Evolutionary conservation across 2,888 invertebrate genomes (phyloP), one percentile per base, ranked within the genome.

Genomic region (Gibbula magus): DNA sequence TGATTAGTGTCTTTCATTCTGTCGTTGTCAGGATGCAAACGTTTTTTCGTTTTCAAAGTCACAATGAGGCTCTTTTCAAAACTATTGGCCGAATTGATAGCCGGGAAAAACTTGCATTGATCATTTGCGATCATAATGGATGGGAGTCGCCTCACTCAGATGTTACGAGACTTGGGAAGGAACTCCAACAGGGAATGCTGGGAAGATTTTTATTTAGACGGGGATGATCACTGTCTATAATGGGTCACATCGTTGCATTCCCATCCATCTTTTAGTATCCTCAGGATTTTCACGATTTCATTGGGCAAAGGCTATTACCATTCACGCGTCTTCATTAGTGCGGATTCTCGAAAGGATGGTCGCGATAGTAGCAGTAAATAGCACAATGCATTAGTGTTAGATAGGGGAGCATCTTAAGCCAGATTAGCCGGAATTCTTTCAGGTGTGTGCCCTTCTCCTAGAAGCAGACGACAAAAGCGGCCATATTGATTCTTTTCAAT

Each of bases 401-500:
- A 35, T 39, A 39, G 32, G 4, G 70, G 35, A 45, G 32, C 70
- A 70, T 70, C 70, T 70, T 70, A 18, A 70, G 39, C 39, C 20
- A 32, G 70, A 70, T 70, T 70, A 70, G 39, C 70, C 39, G 20
- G 20, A 39, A 70, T 20, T 39, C 70, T 70, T 39, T 70, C 70
- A 70, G 70, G 70, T 70, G 70, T 32, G 35, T 8, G 29, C 70
- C 70, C 70, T 35, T 70, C 70, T 35, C 32, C 18, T 2, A 39
- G 35, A 13, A 20, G 70, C 70, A 39, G 70, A 39, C 70, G 18
- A 70, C 70, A 70, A 70, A 35, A 39, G 70, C 39, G 70, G 39
- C 70, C 70, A 70, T 70, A 70, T 70, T 70, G 70, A 70, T 70
- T 39, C 70, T 70, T 20, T 61, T 35, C 35, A 20, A 35, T 70